phyloP scores from a whole-genome alignment of 2,888 invertebrate genomes.

The Meiosimyza decipiens region DNA sequence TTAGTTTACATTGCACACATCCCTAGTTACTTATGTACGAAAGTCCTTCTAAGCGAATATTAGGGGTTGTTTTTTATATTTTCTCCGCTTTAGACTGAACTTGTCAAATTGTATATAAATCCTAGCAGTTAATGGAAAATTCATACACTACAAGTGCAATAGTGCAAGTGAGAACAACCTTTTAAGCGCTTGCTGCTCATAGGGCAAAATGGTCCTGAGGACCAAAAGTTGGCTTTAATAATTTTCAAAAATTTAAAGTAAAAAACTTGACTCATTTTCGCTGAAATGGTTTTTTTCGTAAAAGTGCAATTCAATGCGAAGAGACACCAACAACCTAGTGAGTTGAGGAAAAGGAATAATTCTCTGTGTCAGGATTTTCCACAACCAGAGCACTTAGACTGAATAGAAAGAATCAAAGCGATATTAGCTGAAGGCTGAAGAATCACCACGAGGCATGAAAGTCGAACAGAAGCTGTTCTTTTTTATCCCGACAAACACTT shows the following conservation, averaged over 20 bases:
- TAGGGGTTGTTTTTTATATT: conserved; percentile 8
- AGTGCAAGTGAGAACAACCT: conserved; percentile 21
- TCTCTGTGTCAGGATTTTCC: no score
- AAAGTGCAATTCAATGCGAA: neutral
- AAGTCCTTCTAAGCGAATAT: neutral
- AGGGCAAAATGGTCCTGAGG: conserved; percentile 8
- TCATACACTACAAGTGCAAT: conserved; percentile 47
- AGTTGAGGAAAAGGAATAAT: conserved; percentile 9
- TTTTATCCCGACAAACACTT: conserved; percentile 39
- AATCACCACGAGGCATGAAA: neutral
- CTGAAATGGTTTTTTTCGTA: neutral
- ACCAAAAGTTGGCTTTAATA: conserved; percentile 28
- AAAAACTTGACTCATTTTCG: neutral
- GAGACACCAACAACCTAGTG: conserved; percentile 26
- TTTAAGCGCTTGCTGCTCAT: neutral
- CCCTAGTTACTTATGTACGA: no score
- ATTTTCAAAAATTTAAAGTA: neutral
- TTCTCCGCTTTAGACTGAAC: no score
- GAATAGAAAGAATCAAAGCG: no score
- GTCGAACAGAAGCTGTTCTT: conserved; percentile 43
- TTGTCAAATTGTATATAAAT: conserved; percentile 40
- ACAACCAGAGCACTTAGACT: no score
- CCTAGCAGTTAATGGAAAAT: neutral
- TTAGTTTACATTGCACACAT: no score
- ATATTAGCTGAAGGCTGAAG: no score